These are phyloP conservation scores for Willisornis vidua DNA, from an alignment of 2,113 vertebrate genomes.

Conservation along the genomic window DNA sequence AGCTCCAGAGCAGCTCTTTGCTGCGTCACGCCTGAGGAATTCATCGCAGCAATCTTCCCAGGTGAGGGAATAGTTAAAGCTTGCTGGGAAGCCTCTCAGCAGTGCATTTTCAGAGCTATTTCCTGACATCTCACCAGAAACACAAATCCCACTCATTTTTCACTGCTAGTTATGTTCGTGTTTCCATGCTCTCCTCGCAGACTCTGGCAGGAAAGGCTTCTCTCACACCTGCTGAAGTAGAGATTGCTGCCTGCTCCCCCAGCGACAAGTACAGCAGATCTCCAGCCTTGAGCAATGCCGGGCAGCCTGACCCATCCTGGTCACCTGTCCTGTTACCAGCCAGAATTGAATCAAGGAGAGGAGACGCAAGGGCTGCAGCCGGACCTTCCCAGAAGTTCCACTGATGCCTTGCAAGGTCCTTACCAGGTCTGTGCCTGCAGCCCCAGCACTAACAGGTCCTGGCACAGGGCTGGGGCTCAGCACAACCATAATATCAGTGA, in stretches of 20 bases:
- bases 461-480: background rate
- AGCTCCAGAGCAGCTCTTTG: slow-evolving; percentile 2
- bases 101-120: slow-evolving; percentile 37
- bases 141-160: slow-evolving; percentile 66
- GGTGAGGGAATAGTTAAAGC: slow-evolving; percentile 34
- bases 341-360: accelerated
- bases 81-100: slow-evolving; percentile 49
- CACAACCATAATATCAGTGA: background rate
- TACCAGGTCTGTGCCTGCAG: background rate
- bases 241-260: background rate
- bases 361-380: background rate
- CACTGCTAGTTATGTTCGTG: slow-evolving; percentile 33
- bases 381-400: background rate
- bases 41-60: background rate
- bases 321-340: background rate
- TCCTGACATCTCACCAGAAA: slow-evolving; percentile 65
- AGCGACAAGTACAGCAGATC: background rate
- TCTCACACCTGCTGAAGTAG: slow-evolving; percentile 42
- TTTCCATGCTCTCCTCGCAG: slow-evolving; percentile 48
- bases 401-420: background rate
- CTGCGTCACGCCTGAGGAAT: slow-evolving; percentile 7
- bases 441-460: background rate
- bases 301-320: background rate
- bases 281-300: background rate
- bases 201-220: slow-evolving; percentile 51